phyloP scores from a whole-genome alignment of 2,888 invertebrate species.

The Protophormia terraenovae region DNA sequence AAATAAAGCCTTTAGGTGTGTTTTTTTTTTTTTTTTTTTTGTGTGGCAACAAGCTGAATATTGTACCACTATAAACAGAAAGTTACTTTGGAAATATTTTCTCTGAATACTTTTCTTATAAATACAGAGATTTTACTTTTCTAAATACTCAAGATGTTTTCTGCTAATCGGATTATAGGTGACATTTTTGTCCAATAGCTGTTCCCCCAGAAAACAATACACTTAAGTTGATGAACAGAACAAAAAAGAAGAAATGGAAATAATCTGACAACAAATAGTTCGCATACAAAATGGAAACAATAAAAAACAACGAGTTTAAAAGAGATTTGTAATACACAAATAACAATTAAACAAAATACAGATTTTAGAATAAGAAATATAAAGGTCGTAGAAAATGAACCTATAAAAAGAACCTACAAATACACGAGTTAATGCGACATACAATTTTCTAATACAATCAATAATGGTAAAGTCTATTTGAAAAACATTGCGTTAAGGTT shows the following conservation, averaged over 20 bases:
- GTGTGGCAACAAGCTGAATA: conserved; percentile 1
- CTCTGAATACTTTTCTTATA: not conserved
- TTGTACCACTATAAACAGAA: not conserved
- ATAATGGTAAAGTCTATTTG: not conserved
- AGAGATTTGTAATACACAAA: not conserved
- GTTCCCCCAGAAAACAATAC: not conserved
- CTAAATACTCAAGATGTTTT: conserved; percentile 26
- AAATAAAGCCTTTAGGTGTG: conserved; percentile 14
- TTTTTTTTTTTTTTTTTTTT: no score
- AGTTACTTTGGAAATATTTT: not conserved
- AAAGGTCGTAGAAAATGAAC: not conserved
- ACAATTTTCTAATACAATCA: not conserved
- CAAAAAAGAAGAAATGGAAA: not conserved
- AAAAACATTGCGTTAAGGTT: not conserved
- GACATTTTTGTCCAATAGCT: conserved; percentile 45
- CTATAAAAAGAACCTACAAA: not conserved
- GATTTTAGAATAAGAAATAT: no score
- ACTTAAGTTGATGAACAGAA: not conserved
- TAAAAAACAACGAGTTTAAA: not conserved
- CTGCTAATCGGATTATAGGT: conserved; percentile 55
- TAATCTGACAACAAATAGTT: conserved; percentile 42
- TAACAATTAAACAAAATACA: conserved; percentile 30
- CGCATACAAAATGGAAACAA: not conserved
- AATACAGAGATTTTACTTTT: not conserved
- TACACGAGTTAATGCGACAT: no score